Evolutionary conservation across 2,888 invertebrate species (phyloP).

Genomic region (Drosophila ustulata): DNA sequence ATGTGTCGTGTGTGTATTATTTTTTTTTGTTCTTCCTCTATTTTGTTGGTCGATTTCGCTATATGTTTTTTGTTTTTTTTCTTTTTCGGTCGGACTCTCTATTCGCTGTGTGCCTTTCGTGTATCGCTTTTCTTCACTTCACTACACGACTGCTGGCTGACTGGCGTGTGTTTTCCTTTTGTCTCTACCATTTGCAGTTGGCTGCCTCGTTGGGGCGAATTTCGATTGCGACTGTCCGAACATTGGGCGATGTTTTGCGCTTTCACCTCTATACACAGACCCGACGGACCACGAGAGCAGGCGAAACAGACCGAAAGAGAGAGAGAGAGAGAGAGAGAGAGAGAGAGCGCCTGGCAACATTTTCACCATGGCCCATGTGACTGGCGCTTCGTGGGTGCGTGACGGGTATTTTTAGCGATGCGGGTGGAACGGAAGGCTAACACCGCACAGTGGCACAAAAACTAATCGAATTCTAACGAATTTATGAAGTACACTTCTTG

Average conservation of each 20-base stretch:
- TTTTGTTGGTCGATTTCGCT: conserved; percentile 4
- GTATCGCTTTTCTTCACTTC: conserved; percentile 54
- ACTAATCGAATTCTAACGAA: neutral
- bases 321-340: conserved; percentile 7
- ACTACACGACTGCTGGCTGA: conserved; percentile 56
- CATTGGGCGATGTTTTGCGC: conserved; percentile 42
- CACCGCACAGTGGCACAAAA: conserved; percentile 53
- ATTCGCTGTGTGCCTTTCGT: conserved; percentile 30
- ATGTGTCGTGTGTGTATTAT: conserved; percentile 47
- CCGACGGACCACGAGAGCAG: neutral
- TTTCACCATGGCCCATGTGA: conserved; percentile 76
- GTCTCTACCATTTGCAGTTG: conserved; percentile 57
- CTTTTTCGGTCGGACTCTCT: conserved; percentile 20
- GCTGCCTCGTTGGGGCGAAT: conserved; percentile 74
- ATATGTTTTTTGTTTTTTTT: conserved; percentile 27
- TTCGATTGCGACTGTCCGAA: conserved; percentile 67
- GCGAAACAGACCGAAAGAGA: conserved; percentile 6
- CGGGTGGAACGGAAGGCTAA: conserved; percentile 63
- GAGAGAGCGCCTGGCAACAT: conserved; percentile 35
- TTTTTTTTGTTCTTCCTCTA: conserved; percentile 17
- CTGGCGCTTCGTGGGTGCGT: conserved; percentile 62
- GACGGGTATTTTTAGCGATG: conserved; percentile 71
- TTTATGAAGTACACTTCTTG: neutral
- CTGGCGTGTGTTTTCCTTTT: conserved; percentile 45
- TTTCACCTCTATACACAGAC: conserved; percentile 46